Evolutionary conservation across 2,888 invertebrate genomes (phyloP).

Genomic region (Phaedon cochleariae): DNA sequence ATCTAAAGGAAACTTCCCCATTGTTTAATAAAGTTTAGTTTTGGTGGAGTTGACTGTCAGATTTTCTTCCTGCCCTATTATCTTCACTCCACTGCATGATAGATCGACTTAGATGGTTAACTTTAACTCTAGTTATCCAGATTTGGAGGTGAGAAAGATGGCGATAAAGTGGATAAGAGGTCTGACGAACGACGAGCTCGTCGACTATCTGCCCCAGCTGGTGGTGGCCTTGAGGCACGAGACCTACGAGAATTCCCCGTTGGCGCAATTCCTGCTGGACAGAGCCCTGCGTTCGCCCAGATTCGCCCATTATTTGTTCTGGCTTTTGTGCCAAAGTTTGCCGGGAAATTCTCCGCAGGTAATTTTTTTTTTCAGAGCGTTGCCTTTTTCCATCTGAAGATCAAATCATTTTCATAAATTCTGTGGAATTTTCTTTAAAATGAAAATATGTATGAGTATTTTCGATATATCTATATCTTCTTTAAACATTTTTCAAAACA

Average conservation of each 20-base stretch:
- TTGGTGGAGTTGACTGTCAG: no score
- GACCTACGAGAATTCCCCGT: conserved; percentile 88
- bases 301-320: conserved; percentile 94
- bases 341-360: conserved; percentile 86
- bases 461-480: no score
- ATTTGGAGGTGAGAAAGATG: conserved; percentile 83
- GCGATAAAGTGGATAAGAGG: conserved; percentile 85
- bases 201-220: conserved; percentile 92
- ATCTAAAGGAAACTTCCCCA: no score
- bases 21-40: no score
- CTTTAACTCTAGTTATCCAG: conserved; percentile 83
- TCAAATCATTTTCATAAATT: no score
- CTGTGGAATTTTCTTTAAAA: no score
- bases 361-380: conserved; percentile 33
- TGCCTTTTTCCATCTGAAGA: no score
- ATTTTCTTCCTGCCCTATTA: no score
- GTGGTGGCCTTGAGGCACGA: conserved; percentile 91
- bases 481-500: no score
- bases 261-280: conserved; percentile 83
- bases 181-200: conserved; percentile 86
- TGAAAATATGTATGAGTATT: no score
- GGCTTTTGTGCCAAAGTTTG: conserved; percentile 86
- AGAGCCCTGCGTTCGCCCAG: conserved; percentile 86
- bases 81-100: no score
- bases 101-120: no score